Evolutionary conservation across 1,140 invertebrate species (phyloP), one percentile per base, ranked within the genome.

Genomic region (Agrypnia vestita): DNA sequence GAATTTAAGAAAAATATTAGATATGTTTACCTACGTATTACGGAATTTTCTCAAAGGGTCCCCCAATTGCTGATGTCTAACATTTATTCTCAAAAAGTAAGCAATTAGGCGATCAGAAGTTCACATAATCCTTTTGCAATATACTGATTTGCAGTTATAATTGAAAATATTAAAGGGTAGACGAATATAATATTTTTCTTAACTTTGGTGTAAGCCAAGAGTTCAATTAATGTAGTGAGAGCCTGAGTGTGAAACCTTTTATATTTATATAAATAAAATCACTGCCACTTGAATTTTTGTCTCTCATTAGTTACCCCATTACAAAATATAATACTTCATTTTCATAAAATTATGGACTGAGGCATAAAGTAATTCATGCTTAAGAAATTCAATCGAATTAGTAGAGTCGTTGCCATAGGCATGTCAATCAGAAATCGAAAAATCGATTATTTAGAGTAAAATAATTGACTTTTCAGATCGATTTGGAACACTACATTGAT

Each of bases 241-340:
- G 81, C 81, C 81, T 83, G 81, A 83, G 47, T 80, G 81, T 83
- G 61, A 78, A 83, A 80, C 49, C 76, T 56, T 80, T 78, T 80
- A 83, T 80, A 82, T 82, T 82, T 82, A 82, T 82, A 83, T 83
- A 80, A 83, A 78, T 80, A 83, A 83, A 83, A 83, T 83, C 81
- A 83, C 81, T 83, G 78, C 81, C 81, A 83, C 81, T 80, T 82
- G 61, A 73, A 43, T 11, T 21, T 69, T 8, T 44, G 15, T 17
- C n/a, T 69, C 15, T 46, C 25, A 51, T 51, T 51, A 51, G 49
- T 51, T 1, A 51, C 6, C 25, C 25, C 25, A 6, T 35, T 35
- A 3, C 1, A 35, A 35, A 35, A 35, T 35, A 35, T 3, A 3
- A 35, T 6, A 6, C 25, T 35, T 3, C 6, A 35, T 35, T 35